Evolutionary conservation across 1,140 invertebrate genomes (phyloP).

Genomic region (Cydia pomonella): DNA sequence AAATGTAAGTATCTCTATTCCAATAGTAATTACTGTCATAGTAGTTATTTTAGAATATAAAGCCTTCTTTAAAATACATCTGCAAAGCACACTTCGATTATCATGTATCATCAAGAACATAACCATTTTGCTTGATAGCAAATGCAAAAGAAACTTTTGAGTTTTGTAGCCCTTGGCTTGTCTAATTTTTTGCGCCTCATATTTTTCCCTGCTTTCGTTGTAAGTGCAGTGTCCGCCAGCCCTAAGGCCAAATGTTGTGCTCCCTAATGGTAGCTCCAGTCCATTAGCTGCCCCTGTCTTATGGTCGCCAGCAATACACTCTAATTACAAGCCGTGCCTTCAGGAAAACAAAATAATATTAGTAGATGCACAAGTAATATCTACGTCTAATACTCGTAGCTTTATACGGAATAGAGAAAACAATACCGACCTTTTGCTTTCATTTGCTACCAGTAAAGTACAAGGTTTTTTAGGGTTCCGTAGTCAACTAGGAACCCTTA

Average conservation of each 20-base stretch:
- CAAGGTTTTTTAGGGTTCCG: too few relatives aligned
- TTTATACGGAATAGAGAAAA: background rate
- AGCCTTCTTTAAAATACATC: too few relatives aligned
- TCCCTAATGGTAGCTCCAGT: conserved; percentile 9
- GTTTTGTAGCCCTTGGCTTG: background rate
- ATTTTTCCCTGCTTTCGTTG: background rate
- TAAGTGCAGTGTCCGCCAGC: conserved; percentile 3
- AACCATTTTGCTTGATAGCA: too few relatives aligned
- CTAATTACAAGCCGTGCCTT: background rate
- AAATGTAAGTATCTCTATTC: too few relatives aligned
- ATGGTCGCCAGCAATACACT: conserved; percentile 22
- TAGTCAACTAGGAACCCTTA: too few relatives aligned
- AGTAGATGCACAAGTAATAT: conserved; percentile 2
- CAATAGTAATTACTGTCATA: too few relatives aligned
- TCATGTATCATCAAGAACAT: too few relatives aligned
- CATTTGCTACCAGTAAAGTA: too few relatives aligned
- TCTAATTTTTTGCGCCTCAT: background rate
- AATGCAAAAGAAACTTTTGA: background rate
- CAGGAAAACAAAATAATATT: conserved; percentile 9
- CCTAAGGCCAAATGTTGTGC: conserved; percentile 26
- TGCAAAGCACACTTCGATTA: too few relatives aligned
- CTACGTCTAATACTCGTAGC: background rate
- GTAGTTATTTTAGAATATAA: too few relatives aligned
- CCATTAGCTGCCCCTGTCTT: conserved; percentile 29
- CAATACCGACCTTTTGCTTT: background rate